A percentile compares a stretch with the other conserved stretches of the same genome.
These are phyloP conservation scores for Scleropages formosus DNA, from an alignment of 2,797 vertebrate species.

Conservation along the genomic window DNA sequence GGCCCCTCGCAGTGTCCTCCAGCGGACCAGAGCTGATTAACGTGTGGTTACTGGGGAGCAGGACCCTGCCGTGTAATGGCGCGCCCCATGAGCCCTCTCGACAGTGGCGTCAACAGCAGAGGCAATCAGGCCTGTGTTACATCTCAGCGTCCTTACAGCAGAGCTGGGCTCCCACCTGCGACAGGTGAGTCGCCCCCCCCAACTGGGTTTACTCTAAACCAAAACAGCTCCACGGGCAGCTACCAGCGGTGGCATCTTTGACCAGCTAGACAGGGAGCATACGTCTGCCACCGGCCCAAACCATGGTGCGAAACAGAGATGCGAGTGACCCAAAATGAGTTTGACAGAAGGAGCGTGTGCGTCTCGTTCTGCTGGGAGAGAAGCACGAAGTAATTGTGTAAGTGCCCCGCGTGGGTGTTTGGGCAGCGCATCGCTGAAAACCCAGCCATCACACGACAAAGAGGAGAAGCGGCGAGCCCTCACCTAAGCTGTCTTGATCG, in stretches of 20 bases:
- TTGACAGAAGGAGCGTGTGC: neutral
- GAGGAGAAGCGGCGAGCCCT: too few relatives aligned
- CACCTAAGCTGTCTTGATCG: neutral
- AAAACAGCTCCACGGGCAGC: neutral
- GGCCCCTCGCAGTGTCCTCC: neutral
- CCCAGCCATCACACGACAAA: too few relatives aligned
- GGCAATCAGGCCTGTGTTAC: neutral
- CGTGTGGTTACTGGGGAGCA: too few relatives aligned
- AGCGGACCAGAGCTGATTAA: neutral
- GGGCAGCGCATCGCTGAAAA: slow-evolving; percentile 5
- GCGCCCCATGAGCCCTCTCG: neutral
- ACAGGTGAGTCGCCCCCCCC: neutral
- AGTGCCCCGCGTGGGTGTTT: slow-evolving; percentile 11
- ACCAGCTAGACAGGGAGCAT: neutral
- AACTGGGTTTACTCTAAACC: neutral
- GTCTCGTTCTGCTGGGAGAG: neutral
- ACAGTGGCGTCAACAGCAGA: neutral
- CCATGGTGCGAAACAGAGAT: neutral
- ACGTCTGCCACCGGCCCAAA: neutral
- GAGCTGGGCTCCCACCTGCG: neutral
- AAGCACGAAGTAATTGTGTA: neutral
- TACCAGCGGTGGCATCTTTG: neutral
- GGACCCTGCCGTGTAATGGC: neutral
- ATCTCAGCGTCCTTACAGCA: neutral
- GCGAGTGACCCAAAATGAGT: neutral